These are phyloP conservation scores for Abscondita cerata DNA, from an alignment of 2,888 invertebrate species.

Conservation along the genomic window DNA sequence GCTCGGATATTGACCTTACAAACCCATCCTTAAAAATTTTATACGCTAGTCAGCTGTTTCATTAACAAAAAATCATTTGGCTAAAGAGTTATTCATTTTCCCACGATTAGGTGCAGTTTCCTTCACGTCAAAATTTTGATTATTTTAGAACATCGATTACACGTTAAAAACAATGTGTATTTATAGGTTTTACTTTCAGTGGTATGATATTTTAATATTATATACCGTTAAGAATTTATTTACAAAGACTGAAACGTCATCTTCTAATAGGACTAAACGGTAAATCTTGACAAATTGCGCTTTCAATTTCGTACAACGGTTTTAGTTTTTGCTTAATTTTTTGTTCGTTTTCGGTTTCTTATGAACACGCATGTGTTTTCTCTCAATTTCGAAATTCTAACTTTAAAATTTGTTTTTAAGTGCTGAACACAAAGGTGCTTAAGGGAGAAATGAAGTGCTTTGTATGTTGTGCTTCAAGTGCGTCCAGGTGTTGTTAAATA, in stretches of 20 bases:
- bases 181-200: too few relatives aligned
- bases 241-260: too few relatives aligned
- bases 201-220: too few relatives aligned
- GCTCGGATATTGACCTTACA: slow-evolving; percentile 24
- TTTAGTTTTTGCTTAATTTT: background rate
- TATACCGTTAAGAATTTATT: too few relatives aligned
- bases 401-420: too few relatives aligned
- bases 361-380: too few relatives aligned
- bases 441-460: too few relatives aligned
- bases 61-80: slow-evolving; percentile 22
- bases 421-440: too few relatives aligned
- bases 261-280: slow-evolving; percentile 10
- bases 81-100: slow-evolving; percentile 28
- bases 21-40: slow-evolving; percentile 17
- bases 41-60: slow-evolving; percentile 31
- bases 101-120: slow-evolving; percentile 36
- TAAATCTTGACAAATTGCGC: slow-evolving; percentile 6
- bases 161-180: background rate
- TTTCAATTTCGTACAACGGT: slow-evolving; percentile 15
- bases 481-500: too few relatives aligned
- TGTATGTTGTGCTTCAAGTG: too few relatives aligned
- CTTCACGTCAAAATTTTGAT: slow-evolving; percentile 29
- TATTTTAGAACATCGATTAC: slow-evolving; percentile 12
- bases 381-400: too few relatives aligned
- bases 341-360: background rate